Evolutionary conservation across 2,797 vertebrate genomes (phyloP), one percentile per base, ranked within the genome.

Genomic region (Phalanger gymnotis): DNA sequence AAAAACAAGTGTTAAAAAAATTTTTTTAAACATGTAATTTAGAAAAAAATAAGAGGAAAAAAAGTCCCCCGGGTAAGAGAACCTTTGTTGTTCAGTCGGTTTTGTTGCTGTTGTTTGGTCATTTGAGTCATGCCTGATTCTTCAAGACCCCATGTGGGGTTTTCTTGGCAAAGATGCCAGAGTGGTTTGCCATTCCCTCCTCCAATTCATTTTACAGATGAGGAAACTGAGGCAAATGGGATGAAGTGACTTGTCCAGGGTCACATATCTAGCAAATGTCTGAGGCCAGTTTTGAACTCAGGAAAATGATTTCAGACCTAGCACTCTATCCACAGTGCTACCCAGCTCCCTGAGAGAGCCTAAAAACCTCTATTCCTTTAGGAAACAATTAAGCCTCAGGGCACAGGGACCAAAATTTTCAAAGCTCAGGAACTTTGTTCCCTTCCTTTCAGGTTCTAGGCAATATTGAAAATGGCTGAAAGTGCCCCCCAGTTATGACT

Each of bases 21-120:
- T 81, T 66, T 34, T 57, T 54, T 57, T 56, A 28, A 5, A 66
- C 3, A 92, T 61, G 40, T 92, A 91, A 28, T 94, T 95, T 47
- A 58, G 56, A 30, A 51, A 6, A 92, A 97, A 40, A 73, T 52
- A 5, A 91, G 93, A 57, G 73, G 73, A 91, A 95, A 22, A 94
- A 95, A 92, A 96, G 73, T 54, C 66, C 47, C 34, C 53, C 94
- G 53, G 81, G 54, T 93, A 89, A 61, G 66, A 73, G n/a, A 40
- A 19, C n/a, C 16, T 61, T 19, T 66, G 61, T 66, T 61, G 27
- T 34, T 61, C 34, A n/a, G 34, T 57, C 10, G 2, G 53, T 54
- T 25, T 55, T 54, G 14, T 19, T 66, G 14, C 13, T 66, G 61
- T n/a, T 61, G 5, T 61, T 61, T 16, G 19, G 34, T 57, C 27